These are phyloP conservation scores for Brachionichthys hirsutus DNA, from an alignment of 2,113 vertebrate species.

Conservation along the genomic window DNA sequence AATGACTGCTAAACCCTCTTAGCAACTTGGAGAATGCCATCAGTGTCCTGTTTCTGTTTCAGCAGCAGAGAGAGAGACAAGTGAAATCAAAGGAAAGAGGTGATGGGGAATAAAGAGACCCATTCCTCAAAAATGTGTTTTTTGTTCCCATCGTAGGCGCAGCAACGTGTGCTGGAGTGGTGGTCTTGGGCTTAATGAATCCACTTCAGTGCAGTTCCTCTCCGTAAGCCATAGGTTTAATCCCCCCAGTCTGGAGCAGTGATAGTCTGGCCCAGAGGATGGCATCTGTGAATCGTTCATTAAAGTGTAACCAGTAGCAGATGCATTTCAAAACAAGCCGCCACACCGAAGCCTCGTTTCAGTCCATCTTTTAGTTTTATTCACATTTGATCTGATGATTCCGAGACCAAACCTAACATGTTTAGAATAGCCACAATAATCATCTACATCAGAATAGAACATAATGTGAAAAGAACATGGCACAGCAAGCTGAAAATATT, in stretches of 20 bases:
- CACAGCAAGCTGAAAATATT: no score
- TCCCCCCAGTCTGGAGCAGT: slow-evolving; percentile 71
- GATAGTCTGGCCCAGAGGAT: slow-evolving; percentile 73
- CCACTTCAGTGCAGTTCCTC: slow-evolving; percentile 67
- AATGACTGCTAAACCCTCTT: slow-evolving; percentile 59
- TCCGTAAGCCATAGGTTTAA: slow-evolving; percentile 59
- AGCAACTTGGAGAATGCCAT: slow-evolving; percentile 48
- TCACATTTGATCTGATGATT: no score
- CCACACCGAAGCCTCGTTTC: slow-evolving; percentile 48
- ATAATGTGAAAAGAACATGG: no score
- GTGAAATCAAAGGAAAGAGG: slow-evolving; percentile 21
- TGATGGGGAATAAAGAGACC: slow-evolving; percentile 14
- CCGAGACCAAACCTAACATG: no score
- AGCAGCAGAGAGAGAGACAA: slow-evolving; percentile 2
- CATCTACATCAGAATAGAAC: no score
- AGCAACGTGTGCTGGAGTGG: slow-evolving; percentile 51
- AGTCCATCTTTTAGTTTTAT: slow-evolving; percentile 28
- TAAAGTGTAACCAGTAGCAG: slow-evolving; percentile 76
- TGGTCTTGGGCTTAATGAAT: slow-evolving; percentile 71
- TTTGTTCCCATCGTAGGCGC: slow-evolving; percentile 34
- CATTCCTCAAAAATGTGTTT: slow-evolving; percentile 1
- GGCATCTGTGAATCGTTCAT: slow-evolving; percentile 79
- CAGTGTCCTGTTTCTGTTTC: slow-evolving; percentile 42
- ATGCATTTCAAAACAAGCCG: slow-evolving; percentile 68
- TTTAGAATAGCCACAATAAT: no score